phyloP scores from a whole-genome alignment of 2,888 invertebrate species.

The Eupithecia exiguata region DNA sequence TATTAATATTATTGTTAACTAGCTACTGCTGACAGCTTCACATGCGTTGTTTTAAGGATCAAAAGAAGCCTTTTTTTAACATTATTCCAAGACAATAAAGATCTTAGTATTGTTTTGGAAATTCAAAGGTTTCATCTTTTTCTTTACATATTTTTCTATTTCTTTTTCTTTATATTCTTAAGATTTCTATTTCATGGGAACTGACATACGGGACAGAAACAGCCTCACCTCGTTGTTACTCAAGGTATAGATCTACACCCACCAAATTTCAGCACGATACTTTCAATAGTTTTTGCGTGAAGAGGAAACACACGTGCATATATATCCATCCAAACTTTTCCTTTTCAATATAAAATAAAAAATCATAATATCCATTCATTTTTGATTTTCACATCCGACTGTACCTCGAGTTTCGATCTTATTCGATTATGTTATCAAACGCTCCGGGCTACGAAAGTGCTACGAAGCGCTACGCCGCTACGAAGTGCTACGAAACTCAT shows the following conservation, averaged over 20 bases:
- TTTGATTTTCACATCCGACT: neutral
- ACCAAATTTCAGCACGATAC: no score
- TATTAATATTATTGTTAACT: neutral
- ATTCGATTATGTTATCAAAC: conserved; percentile 61
- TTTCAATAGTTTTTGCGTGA: no score
- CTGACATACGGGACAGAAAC: no score
- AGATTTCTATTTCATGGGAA: no score
- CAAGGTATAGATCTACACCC: no score
- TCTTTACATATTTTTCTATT: no score
- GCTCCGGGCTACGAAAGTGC: conserved; percentile 64
- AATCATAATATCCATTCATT: neutral
- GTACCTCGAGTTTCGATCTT: conserved; percentile 49
- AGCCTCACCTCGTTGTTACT: no score
- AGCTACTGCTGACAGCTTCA: conserved; percentile 41
- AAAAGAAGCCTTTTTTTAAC: neutral
- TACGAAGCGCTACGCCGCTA: conserved; percentile 61
- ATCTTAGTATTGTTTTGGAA: neutral
- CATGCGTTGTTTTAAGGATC: neutral
- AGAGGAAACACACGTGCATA: no score
- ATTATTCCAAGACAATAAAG: neutral
- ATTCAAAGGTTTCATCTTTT: neutral
- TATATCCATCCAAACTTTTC: no score
- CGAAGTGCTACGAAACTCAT: conserved; percentile 46
- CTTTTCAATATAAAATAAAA: neutral
- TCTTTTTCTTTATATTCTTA: no score